These are phyloP conservation scores for Lasioglossum malachurum DNA, from an alignment of 2,888 invertebrate species.

Conservation along the genomic window DNA sequence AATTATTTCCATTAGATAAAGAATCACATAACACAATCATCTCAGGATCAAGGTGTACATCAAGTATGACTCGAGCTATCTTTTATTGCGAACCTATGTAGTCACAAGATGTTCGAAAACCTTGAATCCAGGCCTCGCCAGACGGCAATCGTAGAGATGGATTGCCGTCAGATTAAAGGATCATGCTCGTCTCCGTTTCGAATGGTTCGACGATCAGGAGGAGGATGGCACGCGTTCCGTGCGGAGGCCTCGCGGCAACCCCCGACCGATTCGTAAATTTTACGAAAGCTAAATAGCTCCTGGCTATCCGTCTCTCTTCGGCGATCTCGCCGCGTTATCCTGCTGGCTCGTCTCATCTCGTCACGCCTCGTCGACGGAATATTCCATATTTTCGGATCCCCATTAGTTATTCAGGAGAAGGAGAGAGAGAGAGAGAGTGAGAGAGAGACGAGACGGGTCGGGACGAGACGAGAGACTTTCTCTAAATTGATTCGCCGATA, in stretches of 20 bases:
- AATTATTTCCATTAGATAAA: neutral
- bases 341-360: neutral
- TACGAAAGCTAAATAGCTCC: conserved; percentile 15
- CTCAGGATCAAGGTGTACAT: too few species aligned
- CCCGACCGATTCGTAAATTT: neutral
- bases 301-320: conserved; percentile 2
- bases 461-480: neutral
- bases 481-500: conserved; percentile 10
- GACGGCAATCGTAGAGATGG: neutral
- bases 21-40: neutral
- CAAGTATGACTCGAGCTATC: neutral
- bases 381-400: conserved; percentile 17
- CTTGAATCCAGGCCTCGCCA: neutral
- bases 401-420: conserved; percentile 13
- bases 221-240: neutral
- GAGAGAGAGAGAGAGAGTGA: neutral
- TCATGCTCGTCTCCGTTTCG: neutral
- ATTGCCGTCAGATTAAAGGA: conserved; percentile 2
- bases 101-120: neutral
- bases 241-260: neutral
- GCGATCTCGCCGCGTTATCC: neutral
- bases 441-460: neutral
- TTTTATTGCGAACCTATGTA: neutral
- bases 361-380: conserved; percentile 2
- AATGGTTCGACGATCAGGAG: neutral